Conservation (phyloP, 92 coral and sea anemone species). For the Actinernus sp. region DNA sequence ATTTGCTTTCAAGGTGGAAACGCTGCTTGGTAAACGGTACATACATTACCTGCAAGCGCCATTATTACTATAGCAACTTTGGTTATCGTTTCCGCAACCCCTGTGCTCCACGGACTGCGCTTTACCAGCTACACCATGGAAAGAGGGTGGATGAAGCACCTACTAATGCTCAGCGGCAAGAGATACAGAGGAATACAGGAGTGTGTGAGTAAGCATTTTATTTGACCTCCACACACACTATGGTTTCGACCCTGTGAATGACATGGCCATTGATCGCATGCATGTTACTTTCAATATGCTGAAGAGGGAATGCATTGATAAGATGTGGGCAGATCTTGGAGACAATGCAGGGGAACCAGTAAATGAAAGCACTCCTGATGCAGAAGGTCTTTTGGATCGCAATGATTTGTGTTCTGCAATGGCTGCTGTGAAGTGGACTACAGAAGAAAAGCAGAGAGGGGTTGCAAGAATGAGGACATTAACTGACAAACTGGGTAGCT, state of each 20-base stretch:
- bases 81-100: slow-evolving; percentile 36
- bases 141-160: slow-evolving; percentile 54
- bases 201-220: slow-evolving; percentile 75
- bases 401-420: slow-evolving; percentile 19
- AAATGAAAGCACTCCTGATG: slow-evolving; percentile 58
- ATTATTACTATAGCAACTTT: slow-evolving; percentile 51
- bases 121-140: slow-evolving; percentile 56
- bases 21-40: slow-evolving; percentile 39
- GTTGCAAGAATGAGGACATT: slow-evolving; percentile 57
- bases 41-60: slow-evolving; percentile 36
- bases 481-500: slow-evolving; percentile 78
- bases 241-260: slow-evolving; percentile 70
- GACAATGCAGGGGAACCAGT: slow-evolving; percentile 40
- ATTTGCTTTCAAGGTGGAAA: too few relatives aligned
- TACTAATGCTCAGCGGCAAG: slow-evolving; percentile 26
- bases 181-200: slow-evolving; percentile 59
- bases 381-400: slow-evolving; percentile 65
- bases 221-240: slow-evolving; percentile 54
- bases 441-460: slow-evolving; percentile 68
- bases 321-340: slow-evolving; percentile 76
- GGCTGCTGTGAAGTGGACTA: slow-evolving; percentile 54
- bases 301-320: slow-evolving; percentile 65
- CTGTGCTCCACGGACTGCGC: slow-evolving; percentile 32
- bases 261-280: slow-evolving; percentile 82
- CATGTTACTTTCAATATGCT: slow-evolving; percentile 73